Base-by-base conservation (phyloP, 2,113 vertebrate genomes). In the Ornithorhynchus anatinus region DNA sequence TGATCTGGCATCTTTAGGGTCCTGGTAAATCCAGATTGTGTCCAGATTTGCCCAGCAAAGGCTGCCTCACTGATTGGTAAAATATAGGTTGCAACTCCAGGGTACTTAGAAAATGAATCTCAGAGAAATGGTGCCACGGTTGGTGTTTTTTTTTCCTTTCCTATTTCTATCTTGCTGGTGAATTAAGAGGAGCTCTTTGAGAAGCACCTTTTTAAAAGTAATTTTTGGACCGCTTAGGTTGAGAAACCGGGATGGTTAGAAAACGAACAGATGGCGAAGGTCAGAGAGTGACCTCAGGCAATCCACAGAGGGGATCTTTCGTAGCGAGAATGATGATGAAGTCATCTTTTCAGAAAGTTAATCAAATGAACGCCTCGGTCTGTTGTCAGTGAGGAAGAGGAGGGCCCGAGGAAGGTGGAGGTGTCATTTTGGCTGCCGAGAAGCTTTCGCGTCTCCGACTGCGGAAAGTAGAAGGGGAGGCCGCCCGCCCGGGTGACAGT, bases 271-370 rank as follows among this genome's bases (percentile, higher is more conserved):
- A 39, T 59, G 33, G 5, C 44, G 14, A 78, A 66, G 42, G 33
- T 63, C 8, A 83, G 23, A 54, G 69, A 50, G 64, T 75, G 79
- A 83, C 52, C 40, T 82, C 67, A 77, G 59, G 44, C 38, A 37
- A 38, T 74, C 51, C 38, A 8, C 64, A 13, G 5, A 8, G 59
- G 61, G 6, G 36, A 70, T 50, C 70, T 59, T 35, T 74, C 68
- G 39, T 68, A 36, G 6, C 72, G 44, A 53, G n/a, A 63, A 53
- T 77, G 38, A 9, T 35, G 75, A 73, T 60, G 56, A 68, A 71
- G 60, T 59, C n/a, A n/a, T n/a, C n/a, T n/a, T n/a, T n/a, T n/a
- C n/a, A n/a, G n/a, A n/a, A n/a, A n/a, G n/a, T n/a, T n/a, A n/a
- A n/a, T n/a, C n/a, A n/a, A n/a, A n/a, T n/a, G n/a, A n/a, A n/a